phyloP scores from a whole-genome alignment of 2,113 vertebrate species.

The Grallaria varia region DNA sequence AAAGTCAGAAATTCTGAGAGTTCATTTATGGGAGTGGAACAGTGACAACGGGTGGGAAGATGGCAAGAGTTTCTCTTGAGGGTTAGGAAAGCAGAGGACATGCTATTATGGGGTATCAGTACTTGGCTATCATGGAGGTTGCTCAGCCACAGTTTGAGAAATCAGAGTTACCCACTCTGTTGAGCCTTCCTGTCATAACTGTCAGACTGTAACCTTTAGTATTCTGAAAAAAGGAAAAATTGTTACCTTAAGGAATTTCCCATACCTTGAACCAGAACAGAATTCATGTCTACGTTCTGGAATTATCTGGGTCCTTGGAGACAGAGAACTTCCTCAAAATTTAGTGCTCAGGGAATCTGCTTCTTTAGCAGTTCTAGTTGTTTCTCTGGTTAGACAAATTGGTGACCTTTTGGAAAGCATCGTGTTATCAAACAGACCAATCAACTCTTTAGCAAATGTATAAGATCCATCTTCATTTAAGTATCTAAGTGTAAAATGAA shows the following conservation, averaged over 20 bases:
- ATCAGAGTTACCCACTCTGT: not conserved
- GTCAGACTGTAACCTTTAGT: slow-evolving; percentile 44
- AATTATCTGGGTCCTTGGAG: slow-evolving; percentile 45
- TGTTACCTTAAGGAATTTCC: slow-evolving; percentile 60
- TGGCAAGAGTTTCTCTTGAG: not conserved
- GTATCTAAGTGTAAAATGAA: slow-evolving; percentile 36
- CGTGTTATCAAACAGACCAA: slow-evolving; percentile 49
- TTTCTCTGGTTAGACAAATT: slow-evolving; percentile 39
- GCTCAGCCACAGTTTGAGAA: not conserved
- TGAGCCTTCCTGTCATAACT: not conserved
- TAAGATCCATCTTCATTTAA: slow-evolving; percentile 49
- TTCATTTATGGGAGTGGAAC: not conserved
- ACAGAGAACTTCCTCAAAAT: slow-evolving; percentile 31
- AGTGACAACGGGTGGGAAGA: not conserved
- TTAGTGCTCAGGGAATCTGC: slow-evolving; percentile 35
- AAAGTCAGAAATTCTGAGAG: not conserved
- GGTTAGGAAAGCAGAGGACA: not conserved
- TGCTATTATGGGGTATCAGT: not conserved
- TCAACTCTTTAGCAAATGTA: slow-evolving; percentile 27
- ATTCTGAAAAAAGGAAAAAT: slow-evolving; percentile 38
- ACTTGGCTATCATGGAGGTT: not conserved
- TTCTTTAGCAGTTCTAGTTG: slow-evolving; percentile 26
- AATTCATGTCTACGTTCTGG: slow-evolving; percentile 22
- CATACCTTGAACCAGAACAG: slow-evolving; percentile 42
- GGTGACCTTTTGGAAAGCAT: slow-evolving; percentile 51